These are phyloP conservation scores for Brienomyrus brachyistius DNA, from an alignment of 2,113 vertebrate genomes.

Conservation along the genomic window DNA sequence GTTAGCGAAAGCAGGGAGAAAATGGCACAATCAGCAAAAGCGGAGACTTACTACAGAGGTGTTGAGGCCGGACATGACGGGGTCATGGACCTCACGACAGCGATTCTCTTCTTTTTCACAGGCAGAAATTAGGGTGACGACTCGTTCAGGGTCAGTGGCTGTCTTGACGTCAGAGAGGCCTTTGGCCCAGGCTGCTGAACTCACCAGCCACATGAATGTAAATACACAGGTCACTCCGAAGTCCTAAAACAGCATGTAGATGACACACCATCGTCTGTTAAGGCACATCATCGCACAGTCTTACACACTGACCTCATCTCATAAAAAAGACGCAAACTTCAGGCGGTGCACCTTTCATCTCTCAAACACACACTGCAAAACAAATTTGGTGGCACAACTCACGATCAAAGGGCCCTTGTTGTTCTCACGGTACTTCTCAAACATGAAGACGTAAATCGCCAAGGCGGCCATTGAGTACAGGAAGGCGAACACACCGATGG, in stretches of 20 bases:
- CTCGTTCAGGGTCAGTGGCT: constrained; percentile 74
- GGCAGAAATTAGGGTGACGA: constrained; percentile 60
- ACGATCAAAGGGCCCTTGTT: constrained; percentile 80
- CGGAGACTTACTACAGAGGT: constrained; percentile 76
- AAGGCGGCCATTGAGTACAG: constrained; percentile 79
- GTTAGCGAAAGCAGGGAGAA: not conserved
- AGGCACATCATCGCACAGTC: not conserved
- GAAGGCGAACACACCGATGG: constrained; percentile 82
- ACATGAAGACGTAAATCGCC: constrained; percentile 71
- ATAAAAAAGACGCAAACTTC: not conserved
- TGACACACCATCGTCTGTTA: not conserved
- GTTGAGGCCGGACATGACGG: constrained; percentile 83
- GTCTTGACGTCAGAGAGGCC: constrained; percentile 83
- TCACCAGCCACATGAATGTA: constrained; percentile 87
- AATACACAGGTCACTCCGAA: constrained; percentile 77
- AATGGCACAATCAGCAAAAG: not conserved
- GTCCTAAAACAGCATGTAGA: constrained; percentile 56
- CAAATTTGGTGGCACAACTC: constrained; percentile 44
- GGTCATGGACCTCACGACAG: constrained; percentile 70
- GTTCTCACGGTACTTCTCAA: constrained; percentile 86
- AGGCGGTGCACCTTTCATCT: not conserved
- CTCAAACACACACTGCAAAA: not conserved
- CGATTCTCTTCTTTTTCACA: constrained; percentile 54
- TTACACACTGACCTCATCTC: not conserved
- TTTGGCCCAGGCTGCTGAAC: constrained; percentile 85